Conservation (phyloP, 2,797 vertebrate species). For the Rousettus madagascariensis region DNA sequence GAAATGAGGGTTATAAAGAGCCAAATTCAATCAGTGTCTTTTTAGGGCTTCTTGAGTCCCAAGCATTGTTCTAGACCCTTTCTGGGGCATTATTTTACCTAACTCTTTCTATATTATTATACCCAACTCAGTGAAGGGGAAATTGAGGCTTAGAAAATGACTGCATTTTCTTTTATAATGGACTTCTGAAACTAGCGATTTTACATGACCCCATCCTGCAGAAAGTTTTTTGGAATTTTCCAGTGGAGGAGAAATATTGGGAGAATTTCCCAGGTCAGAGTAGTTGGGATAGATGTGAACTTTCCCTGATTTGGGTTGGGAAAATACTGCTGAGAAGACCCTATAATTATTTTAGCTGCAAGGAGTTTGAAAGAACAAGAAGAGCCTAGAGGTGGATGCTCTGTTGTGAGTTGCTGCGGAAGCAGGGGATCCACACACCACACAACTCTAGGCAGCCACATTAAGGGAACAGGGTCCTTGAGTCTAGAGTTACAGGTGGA, state of each 20-base stretch:
- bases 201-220: neutral
- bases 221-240: neutral
- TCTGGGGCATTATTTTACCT: neutral
- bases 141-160: neutral
- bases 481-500: neutral
- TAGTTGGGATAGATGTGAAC: neutral
- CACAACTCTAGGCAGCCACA: neutral
- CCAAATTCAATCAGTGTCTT: neutral
- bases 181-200: neutral
- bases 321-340: neutral
- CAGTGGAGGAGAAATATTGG: neutral
- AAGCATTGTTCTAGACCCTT: neutral
- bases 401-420: neutral
- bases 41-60: neutral
- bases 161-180: neutral
- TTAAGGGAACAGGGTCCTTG: neutral
- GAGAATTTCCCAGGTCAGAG: neutral
- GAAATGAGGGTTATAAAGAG: neutral
- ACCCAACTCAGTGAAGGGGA: neutral
- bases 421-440: too few relatives aligned
- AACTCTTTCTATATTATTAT: neutral
- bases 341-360: neutral
- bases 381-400: neutral
- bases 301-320: neutral
- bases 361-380: neutral